phyloP scores from a whole-genome alignment of 1,140 invertebrate genomes.

The Daktulosphaira vitifoliae region DNA sequence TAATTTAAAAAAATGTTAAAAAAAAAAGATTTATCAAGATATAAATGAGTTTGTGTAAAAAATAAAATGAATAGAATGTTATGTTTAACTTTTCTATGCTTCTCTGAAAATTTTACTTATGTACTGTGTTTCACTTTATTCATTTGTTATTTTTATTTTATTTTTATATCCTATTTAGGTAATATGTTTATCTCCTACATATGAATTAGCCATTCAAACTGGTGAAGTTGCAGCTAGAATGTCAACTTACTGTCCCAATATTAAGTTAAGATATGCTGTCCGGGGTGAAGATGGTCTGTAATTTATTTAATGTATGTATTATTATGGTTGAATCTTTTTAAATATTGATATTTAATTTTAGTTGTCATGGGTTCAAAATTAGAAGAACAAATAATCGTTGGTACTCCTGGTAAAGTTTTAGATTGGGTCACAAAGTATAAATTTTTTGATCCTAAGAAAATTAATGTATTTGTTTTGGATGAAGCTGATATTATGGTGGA shows the following conservation, averaged over 20 bases:
- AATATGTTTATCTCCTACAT: constrained; percentile 90
- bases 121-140: too few relatives aligned
- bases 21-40: too few relatives aligned
- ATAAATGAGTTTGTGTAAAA: too few relatives aligned
- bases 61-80: too few relatives aligned
- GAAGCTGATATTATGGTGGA: constrained; percentile 99
- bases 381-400: constrained; percentile 87
- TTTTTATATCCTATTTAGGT: constrained; percentile 47
- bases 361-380: too few relatives aligned
- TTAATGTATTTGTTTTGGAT: constrained; percentile 91
- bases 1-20: too few relatives aligned
- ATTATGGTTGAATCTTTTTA: constrained; percentile 42
- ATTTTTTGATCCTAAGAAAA: constrained; percentile 79
- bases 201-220: constrained; percentile 94
- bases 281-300: constrained; percentile 72
- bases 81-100: too few relatives aligned
- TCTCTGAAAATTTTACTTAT: too few relatives aligned
- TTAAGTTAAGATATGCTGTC: constrained; percentile 84
- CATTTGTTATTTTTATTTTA: too few relatives aligned
- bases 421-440: constrained; percentile 84
- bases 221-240: constrained; percentile 89
- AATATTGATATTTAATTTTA: too few relatives aligned
- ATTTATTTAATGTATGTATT: constrained; percentile 44
- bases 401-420: constrained; percentile 84
- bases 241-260: constrained; percentile 81